Evolutionary conservation across 2,888 invertebrate genomes (phyloP).

Genomic region (Lasioglossum vierecki): DNA sequence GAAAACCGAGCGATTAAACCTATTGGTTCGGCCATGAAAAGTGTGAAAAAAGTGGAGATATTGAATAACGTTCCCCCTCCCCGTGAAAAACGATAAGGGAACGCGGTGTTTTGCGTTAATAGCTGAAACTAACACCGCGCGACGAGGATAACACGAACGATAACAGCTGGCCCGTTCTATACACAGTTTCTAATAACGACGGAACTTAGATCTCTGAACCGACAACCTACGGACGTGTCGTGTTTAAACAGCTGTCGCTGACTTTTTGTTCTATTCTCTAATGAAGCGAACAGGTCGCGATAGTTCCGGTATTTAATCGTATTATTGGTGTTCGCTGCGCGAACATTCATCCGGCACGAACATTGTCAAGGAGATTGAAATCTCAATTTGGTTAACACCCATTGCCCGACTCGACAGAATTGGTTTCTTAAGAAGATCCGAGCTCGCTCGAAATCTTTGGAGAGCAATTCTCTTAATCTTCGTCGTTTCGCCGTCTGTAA

Average conservation of each 20-base stretch:
- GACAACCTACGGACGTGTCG: constrained; percentile 29
- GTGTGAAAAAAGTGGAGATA: background rate
- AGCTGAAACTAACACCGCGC: constrained; percentile 7
- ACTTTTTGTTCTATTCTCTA: constrained; percentile 55
- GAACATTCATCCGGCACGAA: constrained; percentile 16
- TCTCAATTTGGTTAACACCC: background rate
- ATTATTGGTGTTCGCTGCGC: constrained; percentile 40
- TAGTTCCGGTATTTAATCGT: constrained; percentile 45
- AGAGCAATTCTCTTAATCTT: constrained; percentile 5
- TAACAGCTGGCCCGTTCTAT: constrained; percentile 34
- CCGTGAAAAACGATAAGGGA: constrained; percentile 3
- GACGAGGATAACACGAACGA: constrained; percentile 37
- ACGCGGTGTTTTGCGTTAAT: constrained; percentile 13
- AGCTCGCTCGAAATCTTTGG: background rate
- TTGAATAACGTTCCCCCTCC: background rate
- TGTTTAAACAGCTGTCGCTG: constrained; percentile 64
- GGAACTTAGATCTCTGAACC: constrained; percentile 36
- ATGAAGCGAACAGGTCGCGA: constrained; percentile 42
- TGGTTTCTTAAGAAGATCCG: background rate
- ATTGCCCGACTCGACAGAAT: background rate
- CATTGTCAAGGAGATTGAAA: background rate
- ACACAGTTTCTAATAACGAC: constrained; percentile 31
- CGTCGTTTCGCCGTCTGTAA: background rate
- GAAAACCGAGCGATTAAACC: background rate
- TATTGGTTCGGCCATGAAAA: background rate